Percentiles rank a stretch among this genome's conserved stretches.
phyloP scores from a whole-genome alignment of 2,888 invertebrate species.

The Drosophila neotestacea region DNA sequence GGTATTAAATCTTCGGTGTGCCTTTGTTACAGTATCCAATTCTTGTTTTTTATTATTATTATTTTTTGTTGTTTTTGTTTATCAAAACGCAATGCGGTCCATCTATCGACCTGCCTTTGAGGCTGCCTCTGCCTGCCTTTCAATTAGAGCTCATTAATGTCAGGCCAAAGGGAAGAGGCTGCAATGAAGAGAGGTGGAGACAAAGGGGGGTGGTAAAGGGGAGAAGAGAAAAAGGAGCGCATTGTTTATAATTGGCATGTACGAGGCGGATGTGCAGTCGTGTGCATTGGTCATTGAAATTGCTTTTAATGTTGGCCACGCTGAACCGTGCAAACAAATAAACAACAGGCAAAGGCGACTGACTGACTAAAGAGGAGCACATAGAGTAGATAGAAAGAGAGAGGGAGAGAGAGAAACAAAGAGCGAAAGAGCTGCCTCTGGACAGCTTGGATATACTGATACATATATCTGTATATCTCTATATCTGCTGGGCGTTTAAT shows the following conservation, averaged over 20 bases:
- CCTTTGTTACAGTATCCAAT: background rate
- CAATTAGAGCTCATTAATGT: slow-evolving; percentile 74
- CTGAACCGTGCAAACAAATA: slow-evolving; percentile 55
- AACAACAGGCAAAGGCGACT: slow-evolving; percentile 37
- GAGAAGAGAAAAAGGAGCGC: slow-evolving; percentile 8
- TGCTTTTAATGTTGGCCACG: slow-evolving; percentile 65
- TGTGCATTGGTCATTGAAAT: slow-evolving; percentile 74
- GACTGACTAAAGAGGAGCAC: slow-evolving; percentile 5
- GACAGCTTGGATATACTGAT: slow-evolving; percentile 25
- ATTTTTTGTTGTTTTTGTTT: slow-evolving; percentile 37
- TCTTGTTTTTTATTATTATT: slow-evolving; percentile 15
- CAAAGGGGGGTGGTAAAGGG: background rate
- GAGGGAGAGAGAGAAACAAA: background rate
- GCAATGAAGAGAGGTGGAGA: background rate
- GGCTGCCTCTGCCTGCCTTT: slow-evolving; percentile 49
- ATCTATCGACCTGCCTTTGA: slow-evolving; percentile 44
- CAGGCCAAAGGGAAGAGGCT: background rate
- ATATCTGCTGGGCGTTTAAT: slow-evolving; percentile 54
- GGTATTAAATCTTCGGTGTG: background rate
- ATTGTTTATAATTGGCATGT: slow-evolving; percentile 71
- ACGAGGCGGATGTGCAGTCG: slow-evolving; percentile 58
- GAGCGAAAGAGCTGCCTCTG: slow-evolving; percentile 1
- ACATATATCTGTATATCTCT: background rate
- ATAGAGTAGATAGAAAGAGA: background rate
- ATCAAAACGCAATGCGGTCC: slow-evolving; percentile 59